Evolutionary conservation across 2,888 invertebrate species (phyloP), one percentile per base, ranked within the genome.

Genomic region (Drosophila mimica): DNA sequence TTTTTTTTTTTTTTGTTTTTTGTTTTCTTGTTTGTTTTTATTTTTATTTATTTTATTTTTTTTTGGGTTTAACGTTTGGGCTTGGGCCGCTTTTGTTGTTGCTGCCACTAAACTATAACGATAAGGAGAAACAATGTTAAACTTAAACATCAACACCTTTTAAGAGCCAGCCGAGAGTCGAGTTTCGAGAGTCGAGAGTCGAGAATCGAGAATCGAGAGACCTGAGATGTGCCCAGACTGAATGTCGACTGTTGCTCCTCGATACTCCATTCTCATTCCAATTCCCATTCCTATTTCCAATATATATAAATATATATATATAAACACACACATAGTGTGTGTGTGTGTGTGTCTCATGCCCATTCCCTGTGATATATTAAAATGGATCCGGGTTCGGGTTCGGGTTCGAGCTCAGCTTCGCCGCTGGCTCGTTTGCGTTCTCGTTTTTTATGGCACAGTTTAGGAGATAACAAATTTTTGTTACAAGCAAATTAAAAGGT

Each of bases 61-160:
- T 53, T 69, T 67, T 49, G 17, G 28, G 40, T 38, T 31, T 52
- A 51, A 28, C 36, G 60, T 62, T 76, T 52, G 76, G 72, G 38
- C 53, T 63, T 63, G 81, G 76, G 58, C 71, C 72, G 81, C 81
- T 70, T 84, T 87, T 77, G 51, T 88, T 85, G 86, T 85, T 83
- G 83, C 86, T 86, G 88, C 86, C 89, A 89, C 90, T 91, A 90
- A 90, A 90, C 90, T 90, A 90, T 90, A 90, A 85, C 91, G 91
- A 91, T 91, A 91, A 91, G 85, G 82, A 84, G 83, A 91, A 89
- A 91, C 91, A 90, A 87, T 91, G 90, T 91, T 91, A 88, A 91
- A 91, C 91, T 91, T 91, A 91, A 91, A 91, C 91, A 91, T 91
- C 91, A 89, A 91, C 91, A 91, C 91, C 91, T 91, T 91, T 91